Base-by-base conservation (phyloP, 2,888 invertebrate species). In the Chloromyia formosa region DNA sequence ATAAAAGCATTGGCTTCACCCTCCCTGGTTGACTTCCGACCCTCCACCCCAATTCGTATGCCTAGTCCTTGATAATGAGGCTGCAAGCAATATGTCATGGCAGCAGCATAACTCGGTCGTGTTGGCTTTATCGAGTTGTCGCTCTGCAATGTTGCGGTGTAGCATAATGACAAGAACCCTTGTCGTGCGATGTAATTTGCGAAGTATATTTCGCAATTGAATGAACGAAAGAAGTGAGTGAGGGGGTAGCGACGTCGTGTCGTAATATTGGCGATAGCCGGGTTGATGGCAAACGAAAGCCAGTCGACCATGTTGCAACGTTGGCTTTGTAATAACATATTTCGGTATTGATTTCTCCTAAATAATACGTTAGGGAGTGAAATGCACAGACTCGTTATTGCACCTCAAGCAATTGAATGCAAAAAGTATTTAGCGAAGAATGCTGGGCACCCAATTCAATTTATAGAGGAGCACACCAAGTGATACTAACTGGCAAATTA, bases 141-240 rank as follows among this genome's bases (percentile, higher is more conserved):
- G 73, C 54, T 71, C 72, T 74, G 66, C 74, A 64, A 76, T 76
- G 76, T 76, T 76, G 76, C 74, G 76, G 76, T 72, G 58, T 4
- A 53, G 74, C 58, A 40, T 76, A 76, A 76, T 76, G 69, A 72
- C 74, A 71, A 73, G 68, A 56, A 64, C 18, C 68, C 74, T 74
- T 76, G 76, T 74, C 12, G 12, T 27, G 74, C 73, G 35, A 72
- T 71, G 74, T 72, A 74, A 74, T 73, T 76, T 74, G 76, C 74
- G 68, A 73, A 58, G 72, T 72, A 71, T 71, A 71, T 71, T 35
- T 35, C 20, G 40, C 40, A 42, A 56, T 56, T 14, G 22, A 20
- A 56, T 16, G 35, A 18, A 35, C 27, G 69, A 14, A 14, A 14
- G 56, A 40, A 40, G 22, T 18, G 61, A 12, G 35, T 10, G 14